These are phyloP conservation scores for Pica pica DNA, from an alignment of 2,113 vertebrate species.

Conservation along the genomic window DNA sequence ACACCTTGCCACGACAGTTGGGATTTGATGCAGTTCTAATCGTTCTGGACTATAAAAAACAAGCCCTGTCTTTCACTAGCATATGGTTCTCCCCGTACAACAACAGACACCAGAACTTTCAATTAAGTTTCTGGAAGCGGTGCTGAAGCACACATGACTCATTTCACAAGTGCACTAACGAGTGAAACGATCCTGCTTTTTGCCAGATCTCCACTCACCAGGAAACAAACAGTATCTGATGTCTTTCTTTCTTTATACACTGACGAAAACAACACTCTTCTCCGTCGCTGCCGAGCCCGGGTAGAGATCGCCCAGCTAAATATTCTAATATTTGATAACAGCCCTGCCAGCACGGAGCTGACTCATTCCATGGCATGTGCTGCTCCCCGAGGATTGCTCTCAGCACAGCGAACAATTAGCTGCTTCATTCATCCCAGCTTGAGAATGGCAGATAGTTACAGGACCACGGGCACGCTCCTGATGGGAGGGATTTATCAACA, in stretches of 20 bases:
- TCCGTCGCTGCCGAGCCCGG: not conserved
- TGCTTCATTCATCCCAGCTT: constrained; percentile 58
- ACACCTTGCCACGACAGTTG: constrained; percentile 9
- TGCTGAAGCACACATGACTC: constrained; percentile 46
- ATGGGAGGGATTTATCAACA: constrained; percentile 24
- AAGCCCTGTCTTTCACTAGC: constrained; percentile 34
- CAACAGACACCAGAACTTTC: constrained; percentile 62
- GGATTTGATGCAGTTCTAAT: constrained; percentile 1
- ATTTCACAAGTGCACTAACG: constrained; percentile 59
- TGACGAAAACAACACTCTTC: constrained; percentile 20
- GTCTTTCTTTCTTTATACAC: not conserved
- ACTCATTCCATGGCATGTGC: constrained; percentile 49
- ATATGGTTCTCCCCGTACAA: constrained; percentile 53
- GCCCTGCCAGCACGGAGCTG: constrained; percentile 28
- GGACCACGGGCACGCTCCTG: not conserved
- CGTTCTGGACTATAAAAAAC: constrained; percentile 47
- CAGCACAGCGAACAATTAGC: constrained; percentile 44
- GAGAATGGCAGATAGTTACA: constrained; percentile 7
- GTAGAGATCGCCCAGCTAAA: constrained; percentile 36
- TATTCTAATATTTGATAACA: constrained; percentile 54
- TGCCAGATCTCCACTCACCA: constrained; percentile 22
- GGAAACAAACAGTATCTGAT: constrained; percentile 45
- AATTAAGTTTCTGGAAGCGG: constrained; percentile 60
- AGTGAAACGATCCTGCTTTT: constrained; percentile 20
- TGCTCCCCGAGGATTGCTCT: constrained; percentile 53